phyloP scores from a whole-genome alignment of 2,797 vertebrate species.

The Anolis apletophallus region DNA sequence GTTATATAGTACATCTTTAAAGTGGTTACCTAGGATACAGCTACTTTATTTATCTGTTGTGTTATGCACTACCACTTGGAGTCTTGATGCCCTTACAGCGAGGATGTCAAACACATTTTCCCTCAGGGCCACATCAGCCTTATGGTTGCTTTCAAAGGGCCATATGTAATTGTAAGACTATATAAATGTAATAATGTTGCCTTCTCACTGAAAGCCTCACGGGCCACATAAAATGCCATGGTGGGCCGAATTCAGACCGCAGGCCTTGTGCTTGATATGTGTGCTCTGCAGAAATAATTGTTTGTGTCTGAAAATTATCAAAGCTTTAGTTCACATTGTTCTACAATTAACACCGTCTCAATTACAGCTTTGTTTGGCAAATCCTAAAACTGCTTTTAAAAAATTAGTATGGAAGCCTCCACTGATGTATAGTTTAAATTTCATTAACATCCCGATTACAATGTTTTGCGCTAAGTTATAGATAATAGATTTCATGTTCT shows the following conservation, averaged over 20 bases:
- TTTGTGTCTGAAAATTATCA: not conserved
- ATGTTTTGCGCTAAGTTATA: not conserved
- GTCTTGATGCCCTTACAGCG: not conserved
- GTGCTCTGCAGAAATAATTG: too few relatives aligned
- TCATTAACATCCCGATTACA: not conserved
- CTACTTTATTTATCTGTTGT: not conserved
- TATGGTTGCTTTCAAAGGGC: too few relatives aligned
- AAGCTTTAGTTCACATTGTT: not conserved
- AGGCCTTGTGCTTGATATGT: too few relatives aligned
- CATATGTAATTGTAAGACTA: too few relatives aligned
- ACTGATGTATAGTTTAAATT: not conserved
- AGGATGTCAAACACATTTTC: not conserved
- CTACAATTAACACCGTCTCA: not conserved
- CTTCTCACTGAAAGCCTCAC: too few relatives aligned
- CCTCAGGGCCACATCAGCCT: too few relatives aligned
- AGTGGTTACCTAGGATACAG: not conserved
- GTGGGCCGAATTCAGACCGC: too few relatives aligned
- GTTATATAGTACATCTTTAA: not conserved
- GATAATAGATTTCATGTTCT: not conserved
- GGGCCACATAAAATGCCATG: too few relatives aligned
- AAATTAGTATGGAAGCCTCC: not conserved
- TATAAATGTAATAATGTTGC: too few relatives aligned
- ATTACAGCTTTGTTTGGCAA: not conserved
- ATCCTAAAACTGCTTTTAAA: not conserved
- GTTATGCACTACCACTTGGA: not conserved